Evolutionary conservation across 23 tunicate species (phyloP), one percentile per base, ranked within the genome.

Genomic region (Styela plicata): DNA sequence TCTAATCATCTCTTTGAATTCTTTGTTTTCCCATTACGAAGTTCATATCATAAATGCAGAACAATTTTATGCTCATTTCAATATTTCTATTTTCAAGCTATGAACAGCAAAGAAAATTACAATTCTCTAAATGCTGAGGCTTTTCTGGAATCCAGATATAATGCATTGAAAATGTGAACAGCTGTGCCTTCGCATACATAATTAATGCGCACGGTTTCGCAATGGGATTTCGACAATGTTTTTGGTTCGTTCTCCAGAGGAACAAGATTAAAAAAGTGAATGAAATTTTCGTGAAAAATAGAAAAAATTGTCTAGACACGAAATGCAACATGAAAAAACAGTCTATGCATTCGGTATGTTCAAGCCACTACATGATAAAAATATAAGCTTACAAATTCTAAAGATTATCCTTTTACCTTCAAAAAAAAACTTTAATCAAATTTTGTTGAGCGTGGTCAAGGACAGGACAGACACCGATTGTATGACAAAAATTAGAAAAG

Each of bases 121-220:
- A 44, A 44, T 44, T 44, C 13, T 44, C 57, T 5, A 44, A 44
- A 44, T 44, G 57, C 13, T 44, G 57, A 7, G 57, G 57, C 57
- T 44, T 44, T 44, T 44, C 57, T 44, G 13, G 57, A 13, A 44
- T 44, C 13, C 57, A 44, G 57, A 44, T 5, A 25, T 67, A 67
- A 67, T 67, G 71, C 71, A 67, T 29, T 7, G n/a, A 67, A 24
- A 24, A 67, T 67, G 71, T 67, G 71, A 76, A 76, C 81, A 76
- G 64, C 81, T 76, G 81, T 44, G 64, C 64, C 23, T 0, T 27
- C 66, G 64, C 81, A 76, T 76, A 31, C 81, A 76, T 76, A 76
- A 44, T 76, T 76, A 19, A 76, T 76, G 81, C 65, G 0, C 24
- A 29, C 17, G 16, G 13, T 71, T 44, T 44, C 57, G 34, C 77